Base-by-base conservation (phyloP, 1,140 invertebrate genomes). In the Drosophila santomea region DNA sequence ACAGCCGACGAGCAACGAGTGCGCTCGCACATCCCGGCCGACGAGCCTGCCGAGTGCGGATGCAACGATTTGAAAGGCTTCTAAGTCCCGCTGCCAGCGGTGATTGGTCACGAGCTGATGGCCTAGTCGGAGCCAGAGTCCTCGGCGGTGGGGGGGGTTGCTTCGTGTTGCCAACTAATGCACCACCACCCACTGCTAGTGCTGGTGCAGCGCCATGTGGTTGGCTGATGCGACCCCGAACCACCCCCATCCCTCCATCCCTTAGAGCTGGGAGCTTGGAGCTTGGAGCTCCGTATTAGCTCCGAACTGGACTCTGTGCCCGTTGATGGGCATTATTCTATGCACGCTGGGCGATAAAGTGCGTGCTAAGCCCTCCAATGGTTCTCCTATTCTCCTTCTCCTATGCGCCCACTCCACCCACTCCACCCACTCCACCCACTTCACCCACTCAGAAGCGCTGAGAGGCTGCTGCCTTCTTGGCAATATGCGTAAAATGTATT, bases 401-500 rank as follows among this genome's bases (percentile, higher is more conserved):
- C 15, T 17, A 20, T 45, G 43, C 43, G 15, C 2, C 41, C 41
- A 43, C 17, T 10, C 1, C 41, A 7, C 15, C 28, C 28, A 32
- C 7, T 4, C 8, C 32, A 32, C 0, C 28, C 28, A 32, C 28
- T 20, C 28, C 6, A 32, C 2, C 32, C 28, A 32, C 28, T 7
- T 0, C 25, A n/a, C 7, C 47, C 44, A 39, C 47, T 15, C 55
- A 58, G 6, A 17, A 1, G 17, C 15, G 32, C 28, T 28, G 20
- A 23, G 15, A 47, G 14, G n/a, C 39, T 11, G n/a, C 39, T n/a
- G 35, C 43, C 23, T 52, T 4, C 28, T 23, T 86, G 66, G 83
- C 85, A 91, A 91, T 91, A 89, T 91, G 78, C 83, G 83, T 91
- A 91, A 88, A 91, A 91, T 91, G 89, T 91, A 91, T 91, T 91